Percentiles rank a stretch among this genome's conserved stretches.
phyloP scores from a whole-genome alignment of 1,140 invertebrate genomes.

The Globodera rostochiensis region DNA sequence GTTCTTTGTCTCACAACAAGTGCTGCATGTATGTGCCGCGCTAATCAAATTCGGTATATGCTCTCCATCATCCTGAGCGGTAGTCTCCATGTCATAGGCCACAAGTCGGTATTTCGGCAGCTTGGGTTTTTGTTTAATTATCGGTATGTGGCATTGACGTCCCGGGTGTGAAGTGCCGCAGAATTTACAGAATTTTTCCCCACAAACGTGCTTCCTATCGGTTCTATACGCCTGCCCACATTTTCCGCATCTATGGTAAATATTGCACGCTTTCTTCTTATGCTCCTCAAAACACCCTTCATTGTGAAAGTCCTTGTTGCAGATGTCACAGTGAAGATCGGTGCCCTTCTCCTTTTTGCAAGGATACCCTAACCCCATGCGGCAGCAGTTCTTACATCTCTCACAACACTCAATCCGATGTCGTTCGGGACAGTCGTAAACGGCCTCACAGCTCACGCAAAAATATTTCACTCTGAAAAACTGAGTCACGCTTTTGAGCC shows the following conservation, averaged over 20 bases:
- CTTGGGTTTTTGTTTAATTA: too few relatives aligned
- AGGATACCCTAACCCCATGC: not conserved
- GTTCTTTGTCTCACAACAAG: not conserved
- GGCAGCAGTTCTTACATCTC: not conserved
- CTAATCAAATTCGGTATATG: constrained; percentile 1
- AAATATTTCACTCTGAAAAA: not conserved
- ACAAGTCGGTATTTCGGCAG: not conserved
- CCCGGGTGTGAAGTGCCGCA: too few relatives aligned
- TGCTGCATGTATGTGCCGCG: not conserved
- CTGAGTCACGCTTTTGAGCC: not conserved
- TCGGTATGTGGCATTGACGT: too few relatives aligned
- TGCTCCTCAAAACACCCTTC: constrained; percentile 1
- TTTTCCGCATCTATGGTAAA: too few relatives aligned
- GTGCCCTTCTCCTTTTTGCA: not conserved
- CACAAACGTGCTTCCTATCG: too few relatives aligned
- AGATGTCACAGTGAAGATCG: not conserved
- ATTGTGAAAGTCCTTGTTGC: not conserved
- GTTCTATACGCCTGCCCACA: too few relatives aligned
- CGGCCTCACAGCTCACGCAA: not conserved
- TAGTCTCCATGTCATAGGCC: not conserved
- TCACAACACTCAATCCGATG: not conserved
- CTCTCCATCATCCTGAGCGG: not conserved
- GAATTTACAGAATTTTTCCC: too few relatives aligned
- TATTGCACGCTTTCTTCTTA: not conserved
- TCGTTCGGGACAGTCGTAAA: not conserved